Conservation (phyloP, 2,113 vertebrate genomes). For the Rhinoptilus africanus region DNA sequence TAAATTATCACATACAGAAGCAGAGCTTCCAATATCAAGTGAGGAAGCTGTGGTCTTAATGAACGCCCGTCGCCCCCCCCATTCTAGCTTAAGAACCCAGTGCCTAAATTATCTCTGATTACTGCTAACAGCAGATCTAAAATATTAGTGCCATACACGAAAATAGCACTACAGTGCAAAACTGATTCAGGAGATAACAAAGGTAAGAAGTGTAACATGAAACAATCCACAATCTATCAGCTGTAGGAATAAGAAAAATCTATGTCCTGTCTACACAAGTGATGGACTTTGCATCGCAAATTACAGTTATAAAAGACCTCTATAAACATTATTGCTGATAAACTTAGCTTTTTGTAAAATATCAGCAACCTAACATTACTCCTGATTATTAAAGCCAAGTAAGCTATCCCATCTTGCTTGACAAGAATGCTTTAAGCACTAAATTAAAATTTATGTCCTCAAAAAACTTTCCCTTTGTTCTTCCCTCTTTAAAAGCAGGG, state of each 20-base stretch:
- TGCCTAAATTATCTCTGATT: neutral
- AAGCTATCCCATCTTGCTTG: neutral
- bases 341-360: neutral
- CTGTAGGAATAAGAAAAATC: neutral
- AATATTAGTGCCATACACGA: neutral
- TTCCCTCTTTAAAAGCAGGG: neutral
- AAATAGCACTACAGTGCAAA: neutral
- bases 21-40: neutral
- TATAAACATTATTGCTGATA: neutral
- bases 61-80: fast-evolving
- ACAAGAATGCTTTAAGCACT: neutral
- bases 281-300: neutral
- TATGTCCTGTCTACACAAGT: neutral
- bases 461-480: neutral
- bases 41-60: neutral
- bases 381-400: neutral
- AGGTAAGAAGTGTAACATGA: neutral
- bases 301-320: neutral
- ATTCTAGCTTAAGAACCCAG: neutral
- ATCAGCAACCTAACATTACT: neutral
- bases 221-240: neutral
- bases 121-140: neutral
- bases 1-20: neutral
- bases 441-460: neutral
- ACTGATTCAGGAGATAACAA: neutral